Base-by-base conservation (phyloP, 2,797 vertebrate species). In the Spheniscus humboldti region DNA sequence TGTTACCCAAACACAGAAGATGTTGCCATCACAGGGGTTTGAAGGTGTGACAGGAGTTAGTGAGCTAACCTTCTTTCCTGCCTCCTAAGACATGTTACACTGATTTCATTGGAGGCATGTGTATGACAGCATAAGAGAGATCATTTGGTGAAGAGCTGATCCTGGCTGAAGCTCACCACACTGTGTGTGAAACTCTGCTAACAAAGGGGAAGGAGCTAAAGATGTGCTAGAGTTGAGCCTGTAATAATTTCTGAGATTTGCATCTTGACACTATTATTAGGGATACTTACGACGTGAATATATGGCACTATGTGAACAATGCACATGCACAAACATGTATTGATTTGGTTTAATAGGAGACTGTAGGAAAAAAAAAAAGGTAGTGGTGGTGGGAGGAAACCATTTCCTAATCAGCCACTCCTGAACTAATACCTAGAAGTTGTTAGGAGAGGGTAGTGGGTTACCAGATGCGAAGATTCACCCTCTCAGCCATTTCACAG, bases 41-140 rank as follows among this genome's bases (percentile, higher is more conserved):
- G 72, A 75, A 67, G 24, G 27, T 35, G 25, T 73, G 60, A 30
- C 37, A 63, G 60, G 27, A 30, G 39, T 63, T 78, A 53, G 30
- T 37, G 48, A 77, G 62, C 35, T 60, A 43, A 31, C 14, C 18
- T 30, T 64, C 47, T 73, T 50, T 43, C 45, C 53, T 86, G 53
- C 52, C 25, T 80, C 37, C 41, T 43, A 30, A 60, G n/a, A 27
- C 6, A 15, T 5, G 7, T n/a, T 56, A 33, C 1, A 2, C 12
- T 18, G 16, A 53, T 56, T 68, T 75, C 18, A 25, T 2, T 66
- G 39, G 50, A 79, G 47, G 22, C 0, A 0, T 17, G 11, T 13
- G 20, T 48, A 59, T 57, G 48, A 28, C 27, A 71, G 35, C 71
- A 18, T 19, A 52, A 79, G 31, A 74, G 43, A 47, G 16, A 2